Base-by-base conservation (phyloP, 2,888 invertebrate species). In the Ormyrus thymus region DNA sequence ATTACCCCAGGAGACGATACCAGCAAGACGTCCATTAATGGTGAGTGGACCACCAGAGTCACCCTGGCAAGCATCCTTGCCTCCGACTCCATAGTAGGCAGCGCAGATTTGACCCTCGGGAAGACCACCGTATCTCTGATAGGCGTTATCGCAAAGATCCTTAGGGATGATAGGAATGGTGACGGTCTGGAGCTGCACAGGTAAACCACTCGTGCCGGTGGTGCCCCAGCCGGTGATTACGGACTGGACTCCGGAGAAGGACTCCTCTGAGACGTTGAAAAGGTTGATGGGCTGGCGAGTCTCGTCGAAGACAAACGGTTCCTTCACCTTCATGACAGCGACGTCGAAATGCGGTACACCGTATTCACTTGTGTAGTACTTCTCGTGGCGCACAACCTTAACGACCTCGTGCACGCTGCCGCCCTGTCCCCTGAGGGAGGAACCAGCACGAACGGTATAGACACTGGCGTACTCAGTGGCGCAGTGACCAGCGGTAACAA, bases 91-190 rank as follows among this genome's bases (percentile, higher is more conserved):
- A 9, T 76, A 79, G 9, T 87, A 88, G 0, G 93, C 94, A 9
- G 94, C 93, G 84, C 94, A 94, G 7, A 94, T 91, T 5, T 89
- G 91, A 0, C 91, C 90, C 1, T 88, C 86, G 4, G 86, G 85
- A 6, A 81, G 15, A 10, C 71, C 79, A 7, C 77, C 79, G n/a
- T 59, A 79, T 0, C 6, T 2, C 3, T 50, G 11, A 83, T 94
- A 94, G 0, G 92, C 92, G 0, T 88, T 85, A 5, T 86, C 87
- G 84, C 94, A 94, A 0, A 86, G 75, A 1, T 88, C 82, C 7
- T 91, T 90, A 76, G 90, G 92, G 6, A 93, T 91, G 83, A 92
- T 91, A 0, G 93, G 93, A 0, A 81, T n/a, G 1, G 55, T 45
- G 1, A 78, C 76, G 8, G 64, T 76, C 48, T 76, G 76, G 2